Evolutionary conservation across 2,797 vertebrate genomes (phyloP).

Genomic region (Sebastes diaconus): DNA sequence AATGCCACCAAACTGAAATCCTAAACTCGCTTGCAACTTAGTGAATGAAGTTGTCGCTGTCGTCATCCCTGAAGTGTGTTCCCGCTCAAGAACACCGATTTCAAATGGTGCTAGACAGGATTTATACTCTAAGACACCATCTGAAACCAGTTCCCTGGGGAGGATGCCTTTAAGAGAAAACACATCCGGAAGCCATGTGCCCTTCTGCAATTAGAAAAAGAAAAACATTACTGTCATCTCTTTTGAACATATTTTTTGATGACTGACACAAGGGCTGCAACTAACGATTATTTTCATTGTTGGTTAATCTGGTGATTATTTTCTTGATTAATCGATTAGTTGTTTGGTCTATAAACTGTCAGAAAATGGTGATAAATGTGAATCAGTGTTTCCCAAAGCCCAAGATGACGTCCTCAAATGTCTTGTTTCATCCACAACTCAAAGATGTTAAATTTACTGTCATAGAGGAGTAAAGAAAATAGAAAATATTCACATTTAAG

Average conservation of each 20-base stretch:
- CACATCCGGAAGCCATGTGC: background rate
- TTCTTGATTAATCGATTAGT: too few species aligned
- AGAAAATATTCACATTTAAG: too few species aligned
- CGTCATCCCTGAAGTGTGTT: slow-evolving; percentile 66
- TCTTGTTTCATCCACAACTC: too few species aligned
- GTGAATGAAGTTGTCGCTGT: background rate
- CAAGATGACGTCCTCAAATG: too few species aligned
- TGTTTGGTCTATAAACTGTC: too few species aligned
- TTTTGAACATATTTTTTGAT: background rate
- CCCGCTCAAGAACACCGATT: slow-evolving; percentile 99
- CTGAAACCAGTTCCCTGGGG: slow-evolving; percentile 99
- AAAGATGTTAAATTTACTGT: too few species aligned
- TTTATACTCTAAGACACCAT: slow-evolving; percentile 98
- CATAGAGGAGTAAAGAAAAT: too few species aligned
- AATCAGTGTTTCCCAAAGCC: too few species aligned
- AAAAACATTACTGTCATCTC: background rate
- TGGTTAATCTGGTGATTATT: too few species aligned
- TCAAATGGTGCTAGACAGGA: slow-evolving; percentile 99
- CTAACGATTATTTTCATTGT: too few species aligned
- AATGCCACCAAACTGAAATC: background rate
- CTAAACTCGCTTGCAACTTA: background rate
- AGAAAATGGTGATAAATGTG: too few species aligned
- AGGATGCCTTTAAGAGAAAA: slow-evolving; percentile 74
- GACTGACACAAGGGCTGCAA: background rate
- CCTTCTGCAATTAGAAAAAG: slow-evolving; percentile 28